Evolutionary conservation across 1,140 invertebrate species (phyloP).

Genomic region (Drosophila miranda): DNA sequence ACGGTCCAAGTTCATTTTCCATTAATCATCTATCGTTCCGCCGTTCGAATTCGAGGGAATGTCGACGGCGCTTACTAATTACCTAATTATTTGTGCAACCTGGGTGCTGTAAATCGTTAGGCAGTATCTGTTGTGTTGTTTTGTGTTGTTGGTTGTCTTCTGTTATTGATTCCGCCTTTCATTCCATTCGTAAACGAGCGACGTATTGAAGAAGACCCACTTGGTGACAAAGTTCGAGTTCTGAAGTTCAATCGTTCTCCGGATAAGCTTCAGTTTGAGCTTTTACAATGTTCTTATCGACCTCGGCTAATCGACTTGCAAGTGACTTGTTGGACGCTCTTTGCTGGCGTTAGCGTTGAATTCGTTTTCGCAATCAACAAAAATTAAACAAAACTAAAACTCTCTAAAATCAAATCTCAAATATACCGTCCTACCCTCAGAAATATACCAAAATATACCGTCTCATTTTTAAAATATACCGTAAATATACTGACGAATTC

Average conservation of each 20-base stretch:
- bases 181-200: slow-evolving; percentile 27
- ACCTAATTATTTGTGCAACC: slow-evolving; percentile 76
- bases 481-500: too few species aligned
- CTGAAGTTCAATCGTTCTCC: slow-evolving; percentile 43
- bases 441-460: too few species aligned
- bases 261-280: slow-evolving; percentile 33
- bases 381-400: slow-evolving; percentile 49
- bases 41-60: slow-evolving; percentile 30
- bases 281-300: slow-evolving; percentile 43
- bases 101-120: slow-evolving; percentile 34
- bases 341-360: slow-evolving; percentile 15
- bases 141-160: slow-evolving; percentile 40
- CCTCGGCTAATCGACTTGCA: slow-evolving; percentile 24
- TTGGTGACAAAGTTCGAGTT: slow-evolving; percentile 71
- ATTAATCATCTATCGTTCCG: slow-evolving; percentile 18
- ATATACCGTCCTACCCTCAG: too few species aligned
- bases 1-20: slow-evolving; percentile 39
- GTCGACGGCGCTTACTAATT: slow-evolving; percentile 63
- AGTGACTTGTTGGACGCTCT: slow-evolving; percentile 10
- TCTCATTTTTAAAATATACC: too few species aligned
- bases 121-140: slow-evolving; percentile 19
- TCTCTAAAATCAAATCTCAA: slow-evolving; percentile 12
- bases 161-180: slow-evolving; percentile 46
- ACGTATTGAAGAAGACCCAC: slow-evolving; percentile 10
- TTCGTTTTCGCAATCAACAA: slow-evolving; percentile 41